Evolutionary conservation across 1,140 invertebrate genomes (phyloP).

Genomic region (Polyergus mexicanus): DNA sequence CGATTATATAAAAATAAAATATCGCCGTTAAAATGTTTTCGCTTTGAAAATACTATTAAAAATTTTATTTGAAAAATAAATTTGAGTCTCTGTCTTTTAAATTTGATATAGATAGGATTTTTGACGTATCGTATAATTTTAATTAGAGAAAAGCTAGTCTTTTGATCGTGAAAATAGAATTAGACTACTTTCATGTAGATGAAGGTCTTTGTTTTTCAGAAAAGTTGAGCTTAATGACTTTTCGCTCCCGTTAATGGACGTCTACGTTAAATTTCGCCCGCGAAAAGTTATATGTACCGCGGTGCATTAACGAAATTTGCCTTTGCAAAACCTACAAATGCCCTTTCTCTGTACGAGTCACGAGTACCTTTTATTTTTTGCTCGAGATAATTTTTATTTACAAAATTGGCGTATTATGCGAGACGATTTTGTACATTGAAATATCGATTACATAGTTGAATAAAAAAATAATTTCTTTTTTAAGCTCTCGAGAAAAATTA

Average conservation of each 20-base stretch:
- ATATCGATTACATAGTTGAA: background rate
- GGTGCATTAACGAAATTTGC: conserved; percentile 26
- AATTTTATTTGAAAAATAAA: conserved; percentile 9
- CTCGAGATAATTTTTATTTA: background rate
- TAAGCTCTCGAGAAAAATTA: no score
- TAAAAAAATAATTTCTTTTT: no score
- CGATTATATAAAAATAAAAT: conserved; percentile 13
- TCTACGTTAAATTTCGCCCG: background rate
- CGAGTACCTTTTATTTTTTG: conserved; percentile 23
- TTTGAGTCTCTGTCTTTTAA: background rate
- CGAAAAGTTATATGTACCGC: conserved; percentile 4
- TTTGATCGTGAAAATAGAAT: conserved; percentile 8
- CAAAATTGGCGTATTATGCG: background rate
- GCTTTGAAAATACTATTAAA: conserved; percentile 10
- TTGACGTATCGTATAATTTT: conserved; percentile 1
- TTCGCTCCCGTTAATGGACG: background rate
- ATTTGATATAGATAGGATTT: background rate
- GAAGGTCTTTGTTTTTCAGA: background rate
- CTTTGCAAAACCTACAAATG: background rate
- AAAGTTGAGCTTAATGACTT: background rate
- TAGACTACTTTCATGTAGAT: background rate
- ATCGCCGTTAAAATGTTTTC: conserved; percentile 16
- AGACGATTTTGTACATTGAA: background rate
- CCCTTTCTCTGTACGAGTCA: background rate
- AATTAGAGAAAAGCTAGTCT: background rate